A percentile compares a stretch with the other conserved stretches of the same genome.
Conservation (phyloP, 1,140 invertebrate genomes). For the Habropoda laboriosa region DNA sequence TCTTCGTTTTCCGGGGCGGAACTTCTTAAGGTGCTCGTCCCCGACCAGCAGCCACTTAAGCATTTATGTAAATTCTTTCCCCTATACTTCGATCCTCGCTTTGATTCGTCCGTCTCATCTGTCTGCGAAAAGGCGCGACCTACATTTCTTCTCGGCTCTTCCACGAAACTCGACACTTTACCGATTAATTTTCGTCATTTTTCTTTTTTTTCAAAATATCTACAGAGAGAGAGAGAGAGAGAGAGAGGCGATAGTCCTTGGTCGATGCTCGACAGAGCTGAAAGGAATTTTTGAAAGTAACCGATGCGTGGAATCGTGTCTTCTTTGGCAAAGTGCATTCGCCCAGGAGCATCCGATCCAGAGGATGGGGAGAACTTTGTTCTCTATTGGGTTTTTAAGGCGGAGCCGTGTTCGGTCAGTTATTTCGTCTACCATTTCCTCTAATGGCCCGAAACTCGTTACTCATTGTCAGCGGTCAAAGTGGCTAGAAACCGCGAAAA, state of each 20-base stretch:
- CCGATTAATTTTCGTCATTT: slow-evolving; percentile 1
- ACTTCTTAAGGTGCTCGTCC: slow-evolving; percentile 10
- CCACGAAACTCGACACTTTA: background rate
- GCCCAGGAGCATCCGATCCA: background rate
- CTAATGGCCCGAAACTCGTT: slow-evolving; percentile 63
- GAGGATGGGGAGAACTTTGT: background rate
- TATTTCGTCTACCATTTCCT: slow-evolving; percentile 57
- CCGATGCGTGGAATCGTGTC: background rate
- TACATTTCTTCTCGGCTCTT: background rate
- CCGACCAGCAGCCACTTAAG: slow-evolving; percentile 30
- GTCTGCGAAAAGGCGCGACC: slow-evolving; percentile 24
- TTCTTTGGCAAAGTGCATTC: background rate
- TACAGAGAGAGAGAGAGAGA: no score
- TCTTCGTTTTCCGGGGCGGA: slow-evolving; percentile 21
- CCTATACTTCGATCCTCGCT: background rate
- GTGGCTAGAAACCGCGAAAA: slow-evolving; percentile 2
- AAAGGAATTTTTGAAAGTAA: background rate
- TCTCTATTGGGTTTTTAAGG: slow-evolving; percentile 20
- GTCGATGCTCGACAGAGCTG: background rate
- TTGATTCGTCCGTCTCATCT: background rate
- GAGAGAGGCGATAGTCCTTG: no score
- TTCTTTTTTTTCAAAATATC: no score
- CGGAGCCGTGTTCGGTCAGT: slow-evolving; percentile 5
- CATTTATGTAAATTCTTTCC: slow-evolving; percentile 42
- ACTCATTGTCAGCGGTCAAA: slow-evolving; percentile 20